Evolutionary conservation across 2,888 invertebrate species (phyloP), one percentile per base, ranked within the genome.

Genomic region (Drosophila mayaguana): DNA sequence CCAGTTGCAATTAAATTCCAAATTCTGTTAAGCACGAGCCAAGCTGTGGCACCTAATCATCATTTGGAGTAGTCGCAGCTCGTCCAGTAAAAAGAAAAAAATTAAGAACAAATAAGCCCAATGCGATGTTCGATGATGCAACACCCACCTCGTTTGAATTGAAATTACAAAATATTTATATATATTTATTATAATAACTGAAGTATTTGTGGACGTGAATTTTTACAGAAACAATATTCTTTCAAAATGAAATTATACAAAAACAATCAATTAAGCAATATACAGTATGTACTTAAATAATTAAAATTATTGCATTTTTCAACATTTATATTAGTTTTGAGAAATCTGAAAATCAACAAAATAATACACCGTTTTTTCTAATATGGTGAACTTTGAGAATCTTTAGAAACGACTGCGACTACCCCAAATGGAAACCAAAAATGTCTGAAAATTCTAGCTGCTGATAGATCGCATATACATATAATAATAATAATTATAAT

Each of bases 1-100:
- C 64, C 72, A 75, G 65, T 80, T 80, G 81, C 71, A 83, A 80
- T 82, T 81, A 66, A 71, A 73, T 81, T 86, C 72, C 71, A 83
- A 50, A 66, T 57, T 63, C 61, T 61, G 56, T 67, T 67, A 51
- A 75, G 67, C 55, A 38, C 50, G 42, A 53, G 60, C 55, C 51
- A 40, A 34, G 63, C 72, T 56, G 72, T 56, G 72, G 55, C 61
- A 43, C 34, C 62, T 51, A 16, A 43, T 25, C 25, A 43, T 48
- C 51, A 56, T 20, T 56, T 62, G 62, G 55, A 32, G 54, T 55
- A 40, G 54, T 55, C 55, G 54, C 36, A 60, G 53, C 42, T 42
- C 32, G 42, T 20, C 36, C 20, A 34, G 40, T 32, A 38, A n/a
- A 12, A 20, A n/a, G 32, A 46, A 38, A 4, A 42, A 34, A 14